Percentiles rank a stretch among this genome's conserved stretches.
Evolutionary conservation across 2,797 vertebrate genomes (phyloP).

Genomic region (Rachycentron canadum): DNA sequence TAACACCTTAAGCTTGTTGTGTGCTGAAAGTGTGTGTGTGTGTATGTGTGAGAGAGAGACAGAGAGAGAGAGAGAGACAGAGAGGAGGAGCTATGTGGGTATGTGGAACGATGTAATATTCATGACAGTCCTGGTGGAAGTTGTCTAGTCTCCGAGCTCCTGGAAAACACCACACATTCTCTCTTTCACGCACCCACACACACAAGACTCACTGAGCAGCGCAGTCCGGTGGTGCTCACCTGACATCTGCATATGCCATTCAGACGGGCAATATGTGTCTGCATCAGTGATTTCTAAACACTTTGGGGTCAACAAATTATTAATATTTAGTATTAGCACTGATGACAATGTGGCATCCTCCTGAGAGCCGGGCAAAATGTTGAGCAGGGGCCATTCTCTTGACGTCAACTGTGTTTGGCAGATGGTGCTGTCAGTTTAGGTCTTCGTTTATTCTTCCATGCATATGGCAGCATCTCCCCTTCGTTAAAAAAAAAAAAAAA

Average conservation of each 20-base stretch:
- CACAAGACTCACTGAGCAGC: slow-evolving; percentile 48
- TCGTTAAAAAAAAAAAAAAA: slow-evolving; percentile 72
- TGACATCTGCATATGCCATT: slow-evolving; percentile 89
- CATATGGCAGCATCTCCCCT: slow-evolving; percentile 89
- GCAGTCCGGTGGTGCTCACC: slow-evolving; percentile 79
- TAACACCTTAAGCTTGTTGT: slow-evolving; percentile 38
- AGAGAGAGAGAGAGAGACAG: slow-evolving; percentile 3
- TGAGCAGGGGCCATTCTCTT: slow-evolving; percentile 83
- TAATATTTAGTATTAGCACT: slow-evolving; percentile 84
- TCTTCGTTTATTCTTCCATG: slow-evolving; percentile 90
- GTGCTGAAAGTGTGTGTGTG: background rate
- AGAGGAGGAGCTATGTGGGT: slow-evolving; percentile 64
- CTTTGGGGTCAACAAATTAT: slow-evolving; percentile 91
- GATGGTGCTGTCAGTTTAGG: slow-evolving; percentile 91
- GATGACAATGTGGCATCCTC: slow-evolving; percentile 87
- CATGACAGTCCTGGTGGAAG: slow-evolving; percentile 82
- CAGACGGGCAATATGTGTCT: slow-evolving; percentile 84
- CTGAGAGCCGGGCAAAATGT: slow-evolving; percentile 82
- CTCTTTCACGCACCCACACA: slow-evolving; percentile 12
- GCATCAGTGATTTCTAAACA: slow-evolving; percentile 88
- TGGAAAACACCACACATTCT: slow-evolving; percentile 71
- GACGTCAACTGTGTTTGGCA: slow-evolving; percentile 89
- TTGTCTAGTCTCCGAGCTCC: slow-evolving; percentile 76
- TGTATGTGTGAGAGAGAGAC: slow-evolving; percentile 21
- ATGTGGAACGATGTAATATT: slow-evolving; percentile 84